Conservation (phyloP, 2,113 vertebrate genomes). For the Pollimyrus isidori region DNA sequence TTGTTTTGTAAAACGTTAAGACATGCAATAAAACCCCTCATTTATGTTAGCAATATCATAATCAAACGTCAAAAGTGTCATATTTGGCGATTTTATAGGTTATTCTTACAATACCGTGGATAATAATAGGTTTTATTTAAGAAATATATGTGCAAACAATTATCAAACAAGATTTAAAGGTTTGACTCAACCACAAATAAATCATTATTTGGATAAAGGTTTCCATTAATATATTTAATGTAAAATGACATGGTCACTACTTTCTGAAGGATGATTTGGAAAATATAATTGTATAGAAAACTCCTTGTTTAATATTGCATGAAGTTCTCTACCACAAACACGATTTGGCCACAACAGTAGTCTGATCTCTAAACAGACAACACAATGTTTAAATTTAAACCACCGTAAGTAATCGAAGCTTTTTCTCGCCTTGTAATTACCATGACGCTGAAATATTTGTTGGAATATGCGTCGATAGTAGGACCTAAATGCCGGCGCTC, state of each 20-base stretch:
- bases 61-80: background rate
- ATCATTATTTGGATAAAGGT: background rate
- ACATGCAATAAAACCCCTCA: background rate
- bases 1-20: conserved; percentile 7
- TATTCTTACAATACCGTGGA: background rate
- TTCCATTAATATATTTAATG: background rate
- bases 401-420: background rate
- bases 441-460: background rate
- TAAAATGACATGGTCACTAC: background rate
- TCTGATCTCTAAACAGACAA: background rate
- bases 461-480: background rate
- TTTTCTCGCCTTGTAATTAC: background rate
- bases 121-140: background rate
- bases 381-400: background rate
- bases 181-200: background rate
- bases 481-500: background rate
- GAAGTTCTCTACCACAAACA: background rate
- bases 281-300: background rate
- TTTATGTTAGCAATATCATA: background rate
- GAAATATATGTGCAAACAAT: background rate
- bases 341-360: background rate
- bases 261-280: background rate
- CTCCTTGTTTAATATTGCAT: background rate
- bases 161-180: background rate
- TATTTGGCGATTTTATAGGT: background rate